These are phyloP conservation scores for Potamarius usumacintae DNA, from an alignment of 2,113 vertebrate genomes.

Conservation along the genomic window DNA sequence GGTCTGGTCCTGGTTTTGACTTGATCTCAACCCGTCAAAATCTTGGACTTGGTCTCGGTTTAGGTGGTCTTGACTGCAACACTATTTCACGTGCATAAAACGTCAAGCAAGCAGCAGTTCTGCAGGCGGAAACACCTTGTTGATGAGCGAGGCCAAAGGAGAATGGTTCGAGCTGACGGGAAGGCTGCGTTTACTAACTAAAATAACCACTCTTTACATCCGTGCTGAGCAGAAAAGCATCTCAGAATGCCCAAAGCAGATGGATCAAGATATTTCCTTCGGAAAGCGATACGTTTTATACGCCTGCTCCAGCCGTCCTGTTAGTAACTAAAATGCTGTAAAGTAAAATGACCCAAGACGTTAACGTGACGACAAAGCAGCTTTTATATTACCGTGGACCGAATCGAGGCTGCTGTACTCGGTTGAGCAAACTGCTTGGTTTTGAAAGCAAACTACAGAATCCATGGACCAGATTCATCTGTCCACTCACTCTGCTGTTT, in stretches of 20 bases:
- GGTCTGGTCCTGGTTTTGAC: too few relatives aligned
- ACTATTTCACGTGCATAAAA: background rate
- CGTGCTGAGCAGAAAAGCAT: background rate
- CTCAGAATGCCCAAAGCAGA: background rate
- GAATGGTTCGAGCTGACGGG: background rate
- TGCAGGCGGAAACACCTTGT: background rate
- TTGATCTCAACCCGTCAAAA: too few relatives aligned
- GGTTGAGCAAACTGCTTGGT: background rate
- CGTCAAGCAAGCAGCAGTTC: background rate
- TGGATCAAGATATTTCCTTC: background rate
- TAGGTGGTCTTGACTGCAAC: too few relatives aligned
- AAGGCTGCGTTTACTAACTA: background rate
- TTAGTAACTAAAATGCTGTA: background rate
- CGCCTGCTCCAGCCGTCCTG: background rate
- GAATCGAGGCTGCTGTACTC: background rate
- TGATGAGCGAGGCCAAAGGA: background rate
- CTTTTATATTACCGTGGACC: background rate
- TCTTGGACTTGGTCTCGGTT: too few relatives aligned
- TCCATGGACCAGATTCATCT: background rate
- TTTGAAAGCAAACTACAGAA: background rate
- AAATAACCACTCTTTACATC: background rate
- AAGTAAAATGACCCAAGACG: background rate
- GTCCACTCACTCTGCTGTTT: background rate
- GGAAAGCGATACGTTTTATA: background rate
- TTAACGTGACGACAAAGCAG: background rate